Conservation (phyloP, 30 jellyfish, hydroid and myxozoan species). For the Clytia hemisphaerica region DNA sequence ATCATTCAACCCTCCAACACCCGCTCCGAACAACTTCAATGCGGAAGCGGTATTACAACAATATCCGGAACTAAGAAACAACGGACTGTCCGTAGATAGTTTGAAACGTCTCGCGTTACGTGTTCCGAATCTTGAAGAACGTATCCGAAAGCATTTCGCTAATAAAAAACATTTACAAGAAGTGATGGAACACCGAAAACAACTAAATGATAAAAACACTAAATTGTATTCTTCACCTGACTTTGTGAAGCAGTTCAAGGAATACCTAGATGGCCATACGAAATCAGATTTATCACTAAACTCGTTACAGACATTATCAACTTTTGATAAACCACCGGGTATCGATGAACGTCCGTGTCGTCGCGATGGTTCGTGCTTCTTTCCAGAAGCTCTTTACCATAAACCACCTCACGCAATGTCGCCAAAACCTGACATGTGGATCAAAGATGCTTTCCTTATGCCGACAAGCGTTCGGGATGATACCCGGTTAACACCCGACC, state of each 20-base stretch:
- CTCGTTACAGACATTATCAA: no score
- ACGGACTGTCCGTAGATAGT: slow-evolving; percentile 69
- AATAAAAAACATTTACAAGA: slow-evolving; percentile 28
- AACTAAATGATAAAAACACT: no score
- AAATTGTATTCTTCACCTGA: no score
- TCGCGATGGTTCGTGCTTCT: slow-evolving; percentile 26
- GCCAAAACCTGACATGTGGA: slow-evolving; percentile 9
- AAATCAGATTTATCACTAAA: no score
- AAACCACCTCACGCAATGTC: slow-evolving; percentile 19
- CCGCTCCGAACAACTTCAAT: slow-evolving; percentile 34
- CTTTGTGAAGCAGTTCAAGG: no score
- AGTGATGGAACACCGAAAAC: no score
- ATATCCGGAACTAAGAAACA: slow-evolving; percentile 76
- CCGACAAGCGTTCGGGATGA: slow-evolving; percentile 8
- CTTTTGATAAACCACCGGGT: neutral
- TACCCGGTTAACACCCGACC: slow-evolving; percentile 28
- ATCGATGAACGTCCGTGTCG: slow-evolving; percentile 30
- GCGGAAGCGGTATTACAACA: slow-evolving; percentile 45
- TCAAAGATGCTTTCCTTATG: slow-evolving; percentile 2
- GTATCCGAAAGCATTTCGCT: slow-evolving; percentile 69
- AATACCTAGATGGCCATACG: no score
- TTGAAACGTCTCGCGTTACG: slow-evolving; percentile 48
- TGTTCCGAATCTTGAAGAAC: slow-evolving; percentile 73
- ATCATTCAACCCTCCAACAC: neutral
- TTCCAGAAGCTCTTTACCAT: slow-evolving; percentile 11